phyloP scores from a whole-genome alignment of 2,113 vertebrate genomes.

The Rostratula benghalensis region DNA sequence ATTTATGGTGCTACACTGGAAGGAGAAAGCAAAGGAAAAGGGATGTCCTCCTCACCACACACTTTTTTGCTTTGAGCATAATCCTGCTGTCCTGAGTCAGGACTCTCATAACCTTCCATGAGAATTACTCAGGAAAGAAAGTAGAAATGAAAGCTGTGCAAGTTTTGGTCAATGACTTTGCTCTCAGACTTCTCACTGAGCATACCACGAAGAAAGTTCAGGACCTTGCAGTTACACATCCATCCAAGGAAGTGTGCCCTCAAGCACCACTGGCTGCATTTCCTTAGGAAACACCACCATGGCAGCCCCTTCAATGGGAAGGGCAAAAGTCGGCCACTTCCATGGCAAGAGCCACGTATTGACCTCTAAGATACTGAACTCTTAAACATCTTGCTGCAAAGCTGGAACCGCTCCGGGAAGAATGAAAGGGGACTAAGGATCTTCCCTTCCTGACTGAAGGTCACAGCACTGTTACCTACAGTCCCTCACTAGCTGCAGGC shows the following conservation, averaged over 20 bases:
- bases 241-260: not conserved
- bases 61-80: not conserved
- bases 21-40: not conserved
- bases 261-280: not conserved
- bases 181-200: not conserved
- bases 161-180: not conserved
- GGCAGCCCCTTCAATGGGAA: not conserved
- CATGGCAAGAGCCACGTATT: not conserved
- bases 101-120: not conserved
- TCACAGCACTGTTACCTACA: not conserved
- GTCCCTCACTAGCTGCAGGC: not conserved
- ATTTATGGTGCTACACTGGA: not conserved
- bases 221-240: not conserved
- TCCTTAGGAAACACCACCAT: conserved; percentile 6
- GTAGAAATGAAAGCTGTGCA: not conserved
- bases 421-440: not conserved
- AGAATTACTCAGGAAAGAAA: not conserved
- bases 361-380: not conserved
- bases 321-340: not conserved
- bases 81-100: not conserved
- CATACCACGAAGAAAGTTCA: not conserved
- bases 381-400: not conserved
- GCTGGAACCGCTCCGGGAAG: not conserved
- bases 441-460: not conserved
- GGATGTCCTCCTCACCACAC: not conserved